Evolutionary conservation across 1,140 invertebrate species (phyloP).

Genomic region (Belonocnema kinseyi): DNA sequence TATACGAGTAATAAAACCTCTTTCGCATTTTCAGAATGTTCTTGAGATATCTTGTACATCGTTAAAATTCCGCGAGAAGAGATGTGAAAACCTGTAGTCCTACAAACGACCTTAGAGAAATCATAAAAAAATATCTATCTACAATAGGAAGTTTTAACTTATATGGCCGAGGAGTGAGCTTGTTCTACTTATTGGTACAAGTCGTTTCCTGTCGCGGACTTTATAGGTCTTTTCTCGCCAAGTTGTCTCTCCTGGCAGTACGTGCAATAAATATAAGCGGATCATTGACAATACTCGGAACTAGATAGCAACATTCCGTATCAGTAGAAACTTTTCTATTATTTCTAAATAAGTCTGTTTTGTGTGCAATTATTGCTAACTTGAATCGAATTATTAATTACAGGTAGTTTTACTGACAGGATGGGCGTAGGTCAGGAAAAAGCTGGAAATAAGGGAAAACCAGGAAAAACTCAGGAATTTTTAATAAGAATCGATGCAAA

Average conservation of each 20-base stretch:
- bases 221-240: slow-evolving; percentile 29
- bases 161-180: neutral
- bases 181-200: slow-evolving; percentile 15
- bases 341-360: neutral
- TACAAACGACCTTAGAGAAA: slow-evolving; percentile 23
- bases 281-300: slow-evolving; percentile 22
- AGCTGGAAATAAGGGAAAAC: too few species aligned
- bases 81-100: slow-evolving; percentile 23
- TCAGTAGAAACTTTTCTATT: neutral
- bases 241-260: slow-evolving; percentile 18
- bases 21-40: slow-evolving; percentile 7
- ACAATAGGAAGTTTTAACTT: slow-evolving; percentile 29
- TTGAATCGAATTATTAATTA: too few species aligned
- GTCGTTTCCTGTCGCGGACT: slow-evolving; percentile 25
- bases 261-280: slow-evolving; percentile 30
- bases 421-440: too few species aligned
- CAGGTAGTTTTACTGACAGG: too few species aligned
- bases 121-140: slow-evolving; percentile 17
- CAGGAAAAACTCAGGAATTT: too few species aligned
- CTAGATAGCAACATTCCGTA: slow-evolving; percentile 15
- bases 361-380: too few species aligned
- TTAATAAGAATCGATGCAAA: too few species aligned
- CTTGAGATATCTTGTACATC: slow-evolving; percentile 8
- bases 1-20: neutral
- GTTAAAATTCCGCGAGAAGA: slow-evolving; percentile 25